These are phyloP conservation scores for Arctocebus calabarensis DNA, from an alignment of 2,797 vertebrate species.

Conservation along the genomic window DNA sequence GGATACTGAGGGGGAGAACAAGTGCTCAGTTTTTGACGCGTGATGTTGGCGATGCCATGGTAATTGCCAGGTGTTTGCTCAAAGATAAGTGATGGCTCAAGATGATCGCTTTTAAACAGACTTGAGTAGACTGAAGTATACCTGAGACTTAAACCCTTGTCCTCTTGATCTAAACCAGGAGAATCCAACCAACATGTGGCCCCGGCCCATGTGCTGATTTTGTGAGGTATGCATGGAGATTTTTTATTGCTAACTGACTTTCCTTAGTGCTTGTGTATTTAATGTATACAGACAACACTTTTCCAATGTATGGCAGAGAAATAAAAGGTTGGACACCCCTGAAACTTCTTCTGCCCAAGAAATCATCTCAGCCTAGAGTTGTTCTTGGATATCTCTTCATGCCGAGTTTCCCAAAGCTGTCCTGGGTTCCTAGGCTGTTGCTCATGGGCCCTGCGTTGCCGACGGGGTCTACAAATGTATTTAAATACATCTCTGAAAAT, in stretches of 20 bases:
- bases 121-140: not conserved
- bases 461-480: not conserved
- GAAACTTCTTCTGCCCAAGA: not conserved
- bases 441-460: not conserved
- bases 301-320: too few species aligned
- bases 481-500: constrained; percentile 31
- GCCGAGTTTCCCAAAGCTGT: not conserved
- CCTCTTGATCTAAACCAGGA: not conserved
- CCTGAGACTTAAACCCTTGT: not conserved
- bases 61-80: not conserved
- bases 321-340: too few species aligned
- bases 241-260: too few species aligned
- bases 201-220: too few species aligned
- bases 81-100: not conserved
- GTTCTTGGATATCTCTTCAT: not conserved
- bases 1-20: not conserved
- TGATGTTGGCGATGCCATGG: not conserved
- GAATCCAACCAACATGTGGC: too few species aligned
- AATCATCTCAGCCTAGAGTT: not conserved
- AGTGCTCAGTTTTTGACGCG: not conserved
- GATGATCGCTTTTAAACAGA: not conserved
- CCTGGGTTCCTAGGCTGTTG: not conserved
- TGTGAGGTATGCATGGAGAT: too few species aligned
- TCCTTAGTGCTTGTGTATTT: too few species aligned
- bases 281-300: too few species aligned